phyloP scores from a whole-genome alignment of 2,797 vertebrate genomes.

The Mastacembelus armatus region DNA sequence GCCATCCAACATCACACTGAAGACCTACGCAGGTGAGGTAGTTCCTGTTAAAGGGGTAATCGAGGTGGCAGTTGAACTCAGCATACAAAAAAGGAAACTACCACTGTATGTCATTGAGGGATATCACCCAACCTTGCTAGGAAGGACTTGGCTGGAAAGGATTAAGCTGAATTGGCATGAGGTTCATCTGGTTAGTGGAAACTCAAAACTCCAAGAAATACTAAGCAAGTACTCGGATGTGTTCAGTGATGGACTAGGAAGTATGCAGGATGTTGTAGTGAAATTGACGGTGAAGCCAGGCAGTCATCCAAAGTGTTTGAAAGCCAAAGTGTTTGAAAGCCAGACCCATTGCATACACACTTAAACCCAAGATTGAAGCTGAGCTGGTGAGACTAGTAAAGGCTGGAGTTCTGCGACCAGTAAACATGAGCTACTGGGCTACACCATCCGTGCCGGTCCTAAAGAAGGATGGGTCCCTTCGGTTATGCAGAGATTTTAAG shows the following conservation, averaged over 20 bases:
- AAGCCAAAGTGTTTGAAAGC: neutral
- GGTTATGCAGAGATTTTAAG: conserved; percentile 37
- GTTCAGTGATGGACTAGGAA: neutral
- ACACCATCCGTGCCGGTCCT: neutral
- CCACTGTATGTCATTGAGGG: too few species aligned
- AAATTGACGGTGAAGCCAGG: neutral
- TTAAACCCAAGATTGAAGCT: neutral
- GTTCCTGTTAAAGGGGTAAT: too few species aligned
- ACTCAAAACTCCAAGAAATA: too few species aligned
- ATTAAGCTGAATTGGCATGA: neutral
- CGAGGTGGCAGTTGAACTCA: too few species aligned
- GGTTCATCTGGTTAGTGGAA: too few species aligned
- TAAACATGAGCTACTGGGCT: too few species aligned
- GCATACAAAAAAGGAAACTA: too few species aligned
- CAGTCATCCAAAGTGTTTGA: neutral
- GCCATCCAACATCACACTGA: too few species aligned
- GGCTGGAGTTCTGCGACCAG: too few species aligned
- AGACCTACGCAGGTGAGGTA: too few species aligned
- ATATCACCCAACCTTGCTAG: too few species aligned
- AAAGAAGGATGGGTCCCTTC: neutral
- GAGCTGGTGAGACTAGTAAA: too few species aligned
- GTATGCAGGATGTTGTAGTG: neutral
- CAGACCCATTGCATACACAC: neutral
- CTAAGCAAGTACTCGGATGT: neutral
- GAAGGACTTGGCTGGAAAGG: neutral